Evolutionary conservation across 1,140 invertebrate genomes (phyloP).

Genomic region (Cydia pomonella): DNA sequence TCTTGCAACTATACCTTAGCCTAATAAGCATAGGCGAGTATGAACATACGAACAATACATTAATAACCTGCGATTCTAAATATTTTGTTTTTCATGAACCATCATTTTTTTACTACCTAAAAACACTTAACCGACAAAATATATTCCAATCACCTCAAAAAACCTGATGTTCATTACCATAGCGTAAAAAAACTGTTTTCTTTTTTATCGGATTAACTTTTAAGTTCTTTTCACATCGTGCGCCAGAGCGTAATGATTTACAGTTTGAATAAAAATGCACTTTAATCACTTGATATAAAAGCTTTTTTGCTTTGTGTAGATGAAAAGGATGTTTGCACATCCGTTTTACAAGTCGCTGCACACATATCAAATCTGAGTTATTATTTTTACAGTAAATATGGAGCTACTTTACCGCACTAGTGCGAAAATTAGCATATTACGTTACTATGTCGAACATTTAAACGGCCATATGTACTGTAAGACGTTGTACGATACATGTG

Average conservation of each 20-base stretch:
- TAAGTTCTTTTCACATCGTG: neutral
- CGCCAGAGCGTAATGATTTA: neutral
- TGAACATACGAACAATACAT: too few species aligned
- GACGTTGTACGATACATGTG: too few species aligned
- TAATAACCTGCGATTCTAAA: neutral
- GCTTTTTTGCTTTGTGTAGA: neutral
- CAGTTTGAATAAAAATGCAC: neutral
- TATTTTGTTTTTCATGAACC: neutral
- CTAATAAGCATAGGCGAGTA: too few species aligned
- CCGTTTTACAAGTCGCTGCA: neutral
- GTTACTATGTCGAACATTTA: too few species aligned
- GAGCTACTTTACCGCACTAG: too few species aligned
- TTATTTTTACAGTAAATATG: too few species aligned
- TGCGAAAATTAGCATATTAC: too few species aligned
- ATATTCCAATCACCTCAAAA: neutral
- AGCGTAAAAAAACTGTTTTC: neutral
- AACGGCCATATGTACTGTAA: too few species aligned
- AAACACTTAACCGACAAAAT: neutral
- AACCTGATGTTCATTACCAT: neutral
- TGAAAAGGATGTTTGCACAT: constrained; percentile 18
- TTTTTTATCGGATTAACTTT: neutral
- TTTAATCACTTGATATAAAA: neutral
- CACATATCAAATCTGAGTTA: neutral
- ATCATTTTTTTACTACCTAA: neutral
- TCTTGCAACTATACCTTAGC: too few species aligned